A percentile compares a stretch with the other conserved stretches of the same genome.
Evolutionary conservation across 2,797 vertebrate genomes (phyloP).

Genomic region (Dermochelys coriacea): DNA sequence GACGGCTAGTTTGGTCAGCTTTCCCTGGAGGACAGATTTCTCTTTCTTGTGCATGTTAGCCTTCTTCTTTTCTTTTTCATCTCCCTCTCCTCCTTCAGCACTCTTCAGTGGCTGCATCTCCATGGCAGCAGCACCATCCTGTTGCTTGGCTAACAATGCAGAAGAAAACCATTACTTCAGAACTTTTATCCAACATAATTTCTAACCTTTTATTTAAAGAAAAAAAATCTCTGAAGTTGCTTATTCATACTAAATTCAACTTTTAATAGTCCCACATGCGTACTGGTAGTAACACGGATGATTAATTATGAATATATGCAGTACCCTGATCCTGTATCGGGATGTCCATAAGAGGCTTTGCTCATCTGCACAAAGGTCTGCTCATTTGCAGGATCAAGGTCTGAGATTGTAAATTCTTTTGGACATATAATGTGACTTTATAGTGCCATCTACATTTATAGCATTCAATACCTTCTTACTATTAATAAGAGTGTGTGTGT

Average conservation of each 20-base stretch:
- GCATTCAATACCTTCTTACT: neutral
- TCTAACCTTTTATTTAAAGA: neutral
- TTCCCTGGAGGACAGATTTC: constrained; percentile 98
- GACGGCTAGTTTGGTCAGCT: constrained; percentile 98
- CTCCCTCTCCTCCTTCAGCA: constrained; percentile 93
- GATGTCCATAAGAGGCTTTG: accelerated
- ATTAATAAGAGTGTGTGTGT: accelerated
- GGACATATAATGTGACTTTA: accelerated
- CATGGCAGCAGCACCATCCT: constrained; percentile 98
- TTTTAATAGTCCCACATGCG: accelerated
- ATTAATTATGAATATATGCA: accelerated
- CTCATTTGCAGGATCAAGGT: neutral
- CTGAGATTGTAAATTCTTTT: neutral
- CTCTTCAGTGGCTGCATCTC: constrained; percentile 99
- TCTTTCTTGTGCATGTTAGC: constrained; percentile 94
- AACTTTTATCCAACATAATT: neutral
- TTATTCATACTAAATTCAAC: neutral
- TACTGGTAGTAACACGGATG: neutral
- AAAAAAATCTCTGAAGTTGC: neutral
- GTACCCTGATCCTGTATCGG: neutral
- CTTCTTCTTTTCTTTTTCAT: constrained; percentile 96
- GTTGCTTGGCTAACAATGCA: constrained; percentile 92
- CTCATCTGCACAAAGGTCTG: neutral
- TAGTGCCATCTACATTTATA: neutral
- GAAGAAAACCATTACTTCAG: constrained; percentile 45